Evolutionary conservation across 1,140 invertebrate species (phyloP), one percentile per base, ranked within the genome.

Genomic region (Diploscapter pachys): DNA sequence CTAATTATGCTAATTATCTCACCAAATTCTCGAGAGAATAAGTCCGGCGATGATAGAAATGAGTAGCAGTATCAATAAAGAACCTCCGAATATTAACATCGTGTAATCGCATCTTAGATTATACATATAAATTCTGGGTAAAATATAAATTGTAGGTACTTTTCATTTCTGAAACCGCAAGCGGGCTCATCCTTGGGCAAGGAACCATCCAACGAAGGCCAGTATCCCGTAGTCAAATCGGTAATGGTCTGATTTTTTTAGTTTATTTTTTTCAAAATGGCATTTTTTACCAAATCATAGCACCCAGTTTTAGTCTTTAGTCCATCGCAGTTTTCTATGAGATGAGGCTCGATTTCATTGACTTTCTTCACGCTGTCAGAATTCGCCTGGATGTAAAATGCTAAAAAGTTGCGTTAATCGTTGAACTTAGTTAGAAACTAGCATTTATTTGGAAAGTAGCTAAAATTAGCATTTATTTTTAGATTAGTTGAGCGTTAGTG

Each of bases 81-180:
- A 71, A 49, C 73, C 79, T 9, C 70, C 77, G 31, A 80, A 70
- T 48, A 82, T 71, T 9, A 82, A 74, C 31, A 84, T 63, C 0
- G 81, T 85, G 62, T 85, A 84, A 65, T 84, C 83, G 64, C 83
- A 84, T 52, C 76, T 76, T 52, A 72, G 11, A 56, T 65, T 9
- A 55, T 69, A 48, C n/a, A n/a, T n/a, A n/a, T n/a, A 69, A 69
- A 8, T 59, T 9, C 2, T 54, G 2, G 11, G 52, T 59, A 9
- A 9, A 9, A 63, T 2, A 59, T 6, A 2, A 6, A 59, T 31
- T 31, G 31, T 31, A 31, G 0, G 31, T 31, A 31, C 31, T 9
- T 54, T 56, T 85, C 82, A 57, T 79, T 80, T 53, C 80, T 77
- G 77, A 84, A 84, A 55, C 83, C 83, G 75, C 83, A 84, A 51